Percentiles rank a stretch among this genome's conserved stretches.
These are phyloP conservation scores for Hypothenemus hampei DNA, from an alignment of 1,140 invertebrate species.

Conservation along the genomic window DNA sequence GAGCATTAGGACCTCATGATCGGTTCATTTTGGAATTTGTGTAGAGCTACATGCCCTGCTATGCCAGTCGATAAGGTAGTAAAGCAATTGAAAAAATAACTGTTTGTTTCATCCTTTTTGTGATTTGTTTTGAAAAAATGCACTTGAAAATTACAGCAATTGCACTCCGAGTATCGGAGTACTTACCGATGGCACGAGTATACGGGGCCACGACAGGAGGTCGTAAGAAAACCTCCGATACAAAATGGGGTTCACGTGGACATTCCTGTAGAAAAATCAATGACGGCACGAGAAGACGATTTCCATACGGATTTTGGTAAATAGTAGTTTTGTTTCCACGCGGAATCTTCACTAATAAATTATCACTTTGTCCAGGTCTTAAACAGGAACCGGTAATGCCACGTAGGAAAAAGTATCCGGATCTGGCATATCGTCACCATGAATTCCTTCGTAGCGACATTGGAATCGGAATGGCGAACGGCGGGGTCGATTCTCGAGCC, in stretches of 20 bases:
- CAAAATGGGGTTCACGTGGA: conserved; percentile 53
- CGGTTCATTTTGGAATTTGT: conserved; percentile 91
- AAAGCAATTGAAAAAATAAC: too few species aligned
- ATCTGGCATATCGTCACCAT: conserved; percentile 77
- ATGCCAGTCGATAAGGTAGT: conserved; percentile 91
- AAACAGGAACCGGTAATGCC: conserved; percentile 74
- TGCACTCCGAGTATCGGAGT: conserved; percentile 87
- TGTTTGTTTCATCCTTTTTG: neutral
- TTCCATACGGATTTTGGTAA: conserved; percentile 30
- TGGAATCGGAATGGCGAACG: conserved; percentile 50
- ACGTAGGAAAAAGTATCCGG: conserved; percentile 79
- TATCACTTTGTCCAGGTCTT: conserved; percentile 45
- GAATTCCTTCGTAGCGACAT: conserved; percentile 64
- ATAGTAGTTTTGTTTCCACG: neutral
- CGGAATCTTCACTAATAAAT: neutral
- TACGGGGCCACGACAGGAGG: conserved; percentile 60
- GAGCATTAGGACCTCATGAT: conserved; percentile 58
- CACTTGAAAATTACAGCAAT: conserved; percentile 47
- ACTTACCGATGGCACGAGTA: conserved; percentile 91
- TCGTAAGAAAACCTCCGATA: conserved; percentile 59
- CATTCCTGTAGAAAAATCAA: conserved; percentile 33
- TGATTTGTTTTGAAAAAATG: neutral
- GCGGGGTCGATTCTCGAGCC: conserved; percentile 47
- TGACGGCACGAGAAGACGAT: conserved; percentile 29
- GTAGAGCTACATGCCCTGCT: conserved; percentile 80